These are phyloP conservation scores for Linnaemya vulpina DNA, from an alignment of 2,888 invertebrate species.

Conservation along the genomic window DNA sequence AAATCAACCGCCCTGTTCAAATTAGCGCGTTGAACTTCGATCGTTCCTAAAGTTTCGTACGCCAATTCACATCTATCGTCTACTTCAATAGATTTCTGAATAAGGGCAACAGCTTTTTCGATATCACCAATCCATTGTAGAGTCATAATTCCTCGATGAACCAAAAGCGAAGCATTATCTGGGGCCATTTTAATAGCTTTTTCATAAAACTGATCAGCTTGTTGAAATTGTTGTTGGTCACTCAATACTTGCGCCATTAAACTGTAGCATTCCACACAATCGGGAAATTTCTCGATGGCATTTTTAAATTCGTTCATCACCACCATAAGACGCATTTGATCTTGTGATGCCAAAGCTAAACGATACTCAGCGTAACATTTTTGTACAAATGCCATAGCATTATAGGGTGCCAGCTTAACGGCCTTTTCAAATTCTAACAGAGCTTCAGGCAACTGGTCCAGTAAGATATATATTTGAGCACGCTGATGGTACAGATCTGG, in stretches of 20 bases:
- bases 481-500: constrained; percentile 96
- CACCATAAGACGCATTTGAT: constrained; percentile 86
- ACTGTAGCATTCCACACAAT: constrained; percentile 93
- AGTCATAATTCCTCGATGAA: constrained; percentile 92
- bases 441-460: constrained; percentile 92
- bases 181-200: constrained; percentile 92
- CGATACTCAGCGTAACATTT: constrained; percentile 95
- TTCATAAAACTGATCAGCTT: constrained; percentile 92
- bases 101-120: constrained; percentile 89
- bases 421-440: constrained; percentile 92
- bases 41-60: constrained; percentile 96
- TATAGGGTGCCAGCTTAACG: constrained; percentile 91
- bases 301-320: constrained; percentile 90
- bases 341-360: constrained; percentile 86
- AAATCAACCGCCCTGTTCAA: constrained; percentile 91
- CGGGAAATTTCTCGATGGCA: constrained; percentile 90
- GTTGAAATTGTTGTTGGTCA: constrained; percentile 92
- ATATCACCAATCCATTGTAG: constrained; percentile 94
- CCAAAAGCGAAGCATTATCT: constrained; percentile 92
- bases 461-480: constrained; percentile 92
- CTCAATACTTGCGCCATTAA: constrained; percentile 95
- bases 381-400: constrained; percentile 93
- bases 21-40: constrained; percentile 95
- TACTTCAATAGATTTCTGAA: constrained; percentile 91
- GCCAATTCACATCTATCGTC: constrained; percentile 97